Conservation (phyloP, 1,140 invertebrate genomes). For the Venturia canescens region DNA sequence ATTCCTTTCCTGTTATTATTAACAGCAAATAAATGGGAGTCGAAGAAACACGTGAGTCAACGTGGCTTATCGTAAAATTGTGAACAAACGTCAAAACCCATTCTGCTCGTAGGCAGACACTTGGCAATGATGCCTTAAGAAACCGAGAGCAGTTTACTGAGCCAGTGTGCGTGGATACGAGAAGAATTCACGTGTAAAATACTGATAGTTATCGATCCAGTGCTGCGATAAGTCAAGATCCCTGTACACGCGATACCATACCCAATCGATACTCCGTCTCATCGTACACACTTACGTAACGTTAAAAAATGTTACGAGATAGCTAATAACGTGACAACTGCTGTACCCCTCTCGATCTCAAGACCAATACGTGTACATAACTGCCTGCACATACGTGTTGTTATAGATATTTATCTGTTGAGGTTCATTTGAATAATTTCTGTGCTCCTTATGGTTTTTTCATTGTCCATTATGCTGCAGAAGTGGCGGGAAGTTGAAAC, state of each 20-base stretch:
- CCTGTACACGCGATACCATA: background rate
- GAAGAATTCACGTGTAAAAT: constrained; percentile 13
- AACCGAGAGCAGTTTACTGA: background rate
- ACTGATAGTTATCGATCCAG: background rate
- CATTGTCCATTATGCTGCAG: background rate
- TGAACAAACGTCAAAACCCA: background rate
- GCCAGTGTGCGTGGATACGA: too few relatives aligned
- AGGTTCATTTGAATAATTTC: constrained; percentile 2
- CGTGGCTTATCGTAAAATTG: background rate
- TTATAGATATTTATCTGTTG: background rate
- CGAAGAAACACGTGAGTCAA: too few relatives aligned
- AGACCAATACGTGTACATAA: too few relatives aligned
- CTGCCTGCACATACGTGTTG: background rate
- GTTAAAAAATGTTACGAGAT: constrained; percentile 29
- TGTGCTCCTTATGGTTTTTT: background rate
- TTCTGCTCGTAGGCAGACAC: background rate
- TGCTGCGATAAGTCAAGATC: background rate
- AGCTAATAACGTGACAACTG: constrained; percentile 22
- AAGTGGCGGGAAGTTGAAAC: background rate
- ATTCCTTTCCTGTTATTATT: background rate
- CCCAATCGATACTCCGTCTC: constrained; percentile 6
- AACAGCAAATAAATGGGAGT: too few relatives aligned
- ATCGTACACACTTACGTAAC: constrained; percentile 24
- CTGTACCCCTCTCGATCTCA: background rate
- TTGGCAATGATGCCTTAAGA: too few relatives aligned